These are phyloP conservation scores for Alcedo atthis DNA, from an alignment of 2,797 vertebrate species.

Conservation along the genomic window DNA sequence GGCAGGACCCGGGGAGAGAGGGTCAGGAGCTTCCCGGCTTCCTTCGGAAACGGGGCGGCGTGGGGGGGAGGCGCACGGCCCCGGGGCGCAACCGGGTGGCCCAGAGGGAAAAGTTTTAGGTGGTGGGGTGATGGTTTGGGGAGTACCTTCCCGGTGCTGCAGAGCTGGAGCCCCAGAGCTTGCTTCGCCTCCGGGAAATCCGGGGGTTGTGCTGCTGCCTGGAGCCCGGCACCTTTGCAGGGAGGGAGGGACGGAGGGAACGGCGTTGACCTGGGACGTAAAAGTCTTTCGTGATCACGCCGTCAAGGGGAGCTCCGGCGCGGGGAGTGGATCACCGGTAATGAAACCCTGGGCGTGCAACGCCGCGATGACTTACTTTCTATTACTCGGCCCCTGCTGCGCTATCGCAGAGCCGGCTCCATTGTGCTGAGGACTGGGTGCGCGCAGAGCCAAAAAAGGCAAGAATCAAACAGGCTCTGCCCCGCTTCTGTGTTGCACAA, in stretches of 20 bases:
- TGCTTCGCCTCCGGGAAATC: background rate
- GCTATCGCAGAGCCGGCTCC: background rate
- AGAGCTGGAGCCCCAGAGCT: background rate
- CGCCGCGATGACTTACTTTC: background rate
- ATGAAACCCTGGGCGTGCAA: background rate
- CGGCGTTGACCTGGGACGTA: background rate
- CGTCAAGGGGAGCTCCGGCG: background rate
- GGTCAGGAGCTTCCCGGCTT: background rate
- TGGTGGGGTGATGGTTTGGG: background rate
- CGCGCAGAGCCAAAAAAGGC: slow-evolving; percentile 10
- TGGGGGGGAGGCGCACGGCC: too few species aligned
- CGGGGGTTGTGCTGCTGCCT: background rate
- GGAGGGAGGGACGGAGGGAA: background rate
- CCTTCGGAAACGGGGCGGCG: background rate
- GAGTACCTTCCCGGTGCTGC: background rate
- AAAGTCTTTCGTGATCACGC: background rate
- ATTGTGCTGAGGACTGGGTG: background rate
- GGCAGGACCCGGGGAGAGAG: background rate
- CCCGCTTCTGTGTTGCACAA: background rate
- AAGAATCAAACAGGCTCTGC: background rate
- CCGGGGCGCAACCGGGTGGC: background rate
- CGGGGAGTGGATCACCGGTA: background rate
- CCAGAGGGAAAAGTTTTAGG: background rate
- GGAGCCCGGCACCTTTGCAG: background rate
- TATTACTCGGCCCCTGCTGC: background rate